Conservation (phyloP, 2,797 vertebrate species). For the Pangasius sanitwongsei region DNA sequence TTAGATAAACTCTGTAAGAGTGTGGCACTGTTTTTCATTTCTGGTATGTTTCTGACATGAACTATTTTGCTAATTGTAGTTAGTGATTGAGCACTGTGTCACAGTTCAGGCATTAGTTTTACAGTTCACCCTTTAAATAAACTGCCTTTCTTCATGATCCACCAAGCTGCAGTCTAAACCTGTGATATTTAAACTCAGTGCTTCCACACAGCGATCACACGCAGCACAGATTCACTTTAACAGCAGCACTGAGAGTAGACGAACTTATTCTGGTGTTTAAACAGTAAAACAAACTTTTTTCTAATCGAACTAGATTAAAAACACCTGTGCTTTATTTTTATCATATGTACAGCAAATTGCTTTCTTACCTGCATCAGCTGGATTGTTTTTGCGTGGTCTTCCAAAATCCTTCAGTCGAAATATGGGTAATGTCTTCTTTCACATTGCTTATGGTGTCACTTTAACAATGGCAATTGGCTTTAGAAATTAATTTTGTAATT, state of each 20-base stretch:
- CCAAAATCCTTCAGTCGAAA: background rate
- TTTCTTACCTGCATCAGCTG: background rate
- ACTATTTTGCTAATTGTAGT: background rate
- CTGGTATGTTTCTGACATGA: no score
- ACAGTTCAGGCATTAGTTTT: background rate
- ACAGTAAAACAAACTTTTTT: background rate
- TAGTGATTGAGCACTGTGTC: background rate
- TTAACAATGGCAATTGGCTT: background rate
- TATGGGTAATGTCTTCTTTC: background rate
- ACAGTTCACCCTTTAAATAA: background rate
- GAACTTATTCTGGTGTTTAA: no score
- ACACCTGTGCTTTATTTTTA: background rate
- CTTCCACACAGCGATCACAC: background rate
- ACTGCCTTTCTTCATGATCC: no score
- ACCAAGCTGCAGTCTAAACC: background rate
- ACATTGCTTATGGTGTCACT: background rate
- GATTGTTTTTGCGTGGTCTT: background rate
- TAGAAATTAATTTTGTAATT: background rate
- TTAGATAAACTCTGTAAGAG: no score
- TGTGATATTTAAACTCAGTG: background rate
- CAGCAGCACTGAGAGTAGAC: no score
- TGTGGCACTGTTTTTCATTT: no score
- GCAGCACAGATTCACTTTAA: no score
- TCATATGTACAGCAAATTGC: background rate
- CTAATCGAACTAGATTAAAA: background rate